These are phyloP conservation scores for Therioaphis trifolii DNA, from an alignment of 2,888 invertebrate genomes.

Conservation along the genomic window DNA sequence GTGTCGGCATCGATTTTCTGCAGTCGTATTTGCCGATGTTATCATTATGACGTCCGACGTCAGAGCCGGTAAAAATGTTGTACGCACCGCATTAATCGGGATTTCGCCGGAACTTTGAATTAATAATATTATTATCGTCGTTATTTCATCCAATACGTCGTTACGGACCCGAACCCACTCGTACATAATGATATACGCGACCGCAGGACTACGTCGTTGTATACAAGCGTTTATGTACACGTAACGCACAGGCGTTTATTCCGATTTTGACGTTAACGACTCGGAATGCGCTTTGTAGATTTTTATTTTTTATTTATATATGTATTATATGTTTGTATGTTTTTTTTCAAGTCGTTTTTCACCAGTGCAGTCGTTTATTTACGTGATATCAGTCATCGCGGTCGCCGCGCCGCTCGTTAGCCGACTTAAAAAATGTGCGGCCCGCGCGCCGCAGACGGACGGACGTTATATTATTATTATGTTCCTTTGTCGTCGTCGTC, in stretches of 20 bases:
- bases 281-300: constrained; percentile 13
- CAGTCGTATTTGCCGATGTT: too few relatives aligned
- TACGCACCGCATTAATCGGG: too few relatives aligned
- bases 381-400: constrained; percentile 58
- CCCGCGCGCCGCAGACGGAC: constrained; percentile 39
- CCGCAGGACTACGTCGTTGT: too few relatives aligned
- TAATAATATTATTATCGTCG: too few relatives aligned
- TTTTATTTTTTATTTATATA: constrained; percentile 3
- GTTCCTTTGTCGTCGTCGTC: constrained; percentile 59
- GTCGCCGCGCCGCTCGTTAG: constrained; percentile 57
- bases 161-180: too few relatives aligned
- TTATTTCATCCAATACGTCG: too few relatives aligned
- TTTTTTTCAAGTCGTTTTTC: background rate
- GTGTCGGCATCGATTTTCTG: too few relatives aligned
- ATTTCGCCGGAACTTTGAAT: too few relatives aligned
- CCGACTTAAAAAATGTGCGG: constrained; percentile 37
- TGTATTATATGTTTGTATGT: too few relatives aligned
- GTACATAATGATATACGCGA: too few relatives aligned
- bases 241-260: background rate
- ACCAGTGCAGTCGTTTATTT: constrained; percentile 46
- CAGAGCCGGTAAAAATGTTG: too few relatives aligned
- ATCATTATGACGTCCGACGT: too few relatives aligned
- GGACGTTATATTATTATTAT: constrained; percentile 29
- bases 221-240: background rate
- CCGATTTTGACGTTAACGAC: constrained; percentile 58